phyloP scores from a whole-genome alignment of 2,888 invertebrate genomes.

The Matsumyia berberina region DNA sequence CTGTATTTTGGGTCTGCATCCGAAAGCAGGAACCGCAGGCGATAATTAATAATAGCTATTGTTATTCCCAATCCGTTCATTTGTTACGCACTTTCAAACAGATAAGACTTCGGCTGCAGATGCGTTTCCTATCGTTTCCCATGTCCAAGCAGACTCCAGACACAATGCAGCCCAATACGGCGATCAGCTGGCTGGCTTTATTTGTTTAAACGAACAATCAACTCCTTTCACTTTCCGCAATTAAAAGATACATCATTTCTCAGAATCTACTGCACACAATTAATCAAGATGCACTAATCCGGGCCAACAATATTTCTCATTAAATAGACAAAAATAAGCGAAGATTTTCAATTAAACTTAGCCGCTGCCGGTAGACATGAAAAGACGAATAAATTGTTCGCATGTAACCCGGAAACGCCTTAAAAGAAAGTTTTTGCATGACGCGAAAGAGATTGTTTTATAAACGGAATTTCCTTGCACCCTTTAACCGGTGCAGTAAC shows the following conservation, averaged over 20 bases:
- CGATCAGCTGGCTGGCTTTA: constrained; percentile 7
- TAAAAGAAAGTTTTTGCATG: constrained; percentile 57
- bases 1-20: constrained; percentile 31
- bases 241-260: constrained; percentile 62
- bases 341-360: constrained; percentile 49
- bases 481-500: constrained; percentile 63
- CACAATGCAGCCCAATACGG: constrained; percentile 11
- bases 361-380: neutral
- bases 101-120: constrained; percentile 28
- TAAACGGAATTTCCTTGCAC: constrained; percentile 20
- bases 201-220: constrained; percentile 37
- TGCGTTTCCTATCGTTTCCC: constrained; percentile 35
- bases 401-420: constrained; percentile 66
- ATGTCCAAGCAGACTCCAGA: constrained; percentile 4
- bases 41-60: constrained; percentile 39
- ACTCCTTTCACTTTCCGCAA: constrained; percentile 67
- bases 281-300: constrained; percentile 66
- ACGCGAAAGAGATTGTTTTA: constrained; percentile 42
- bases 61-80: constrained; percentile 44
- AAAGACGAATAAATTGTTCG: constrained; percentile 11
- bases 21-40: constrained; percentile 27
- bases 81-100: constrained; percentile 50
- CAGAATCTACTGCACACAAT: constrained; percentile 56
- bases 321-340: constrained; percentile 48
- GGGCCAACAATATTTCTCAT: constrained; percentile 52